phyloP scores from a whole-genome alignment of 2,797 vertebrate genomes.

The Megalops cyprinoides region DNA sequence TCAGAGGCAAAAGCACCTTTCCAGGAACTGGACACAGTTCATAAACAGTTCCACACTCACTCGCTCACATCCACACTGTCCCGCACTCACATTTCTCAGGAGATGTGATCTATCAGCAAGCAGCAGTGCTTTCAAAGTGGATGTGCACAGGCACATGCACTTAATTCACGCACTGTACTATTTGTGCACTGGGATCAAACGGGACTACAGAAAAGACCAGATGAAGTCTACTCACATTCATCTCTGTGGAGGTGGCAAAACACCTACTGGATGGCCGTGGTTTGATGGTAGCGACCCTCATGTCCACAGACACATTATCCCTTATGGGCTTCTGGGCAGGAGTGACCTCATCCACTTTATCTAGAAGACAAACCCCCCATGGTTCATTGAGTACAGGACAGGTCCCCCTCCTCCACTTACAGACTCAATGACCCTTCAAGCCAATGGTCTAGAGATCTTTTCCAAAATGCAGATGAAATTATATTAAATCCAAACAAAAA shows the following conservation, averaged over 20 bases:
- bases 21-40: no score
- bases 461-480: conserved; percentile 66
- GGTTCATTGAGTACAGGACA: no score
- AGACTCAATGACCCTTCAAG: conserved; percentile 53
- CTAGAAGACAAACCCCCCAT: no score
- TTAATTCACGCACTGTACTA: not conserved
- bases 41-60: no score
- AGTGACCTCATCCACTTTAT: conserved; percentile 92
- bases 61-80: no score
- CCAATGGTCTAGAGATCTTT: conserved; percentile 56
- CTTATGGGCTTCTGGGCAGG: conserved; percentile 85
- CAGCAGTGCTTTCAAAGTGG: not conserved
- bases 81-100: no score
- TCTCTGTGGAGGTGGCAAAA: conserved; percentile 81
- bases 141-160: not conserved
- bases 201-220: not conserved
- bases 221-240: conserved; percentile 82
- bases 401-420: conserved; percentile 40
- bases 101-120: not conserved
- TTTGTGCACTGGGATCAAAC: conserved; percentile 26
- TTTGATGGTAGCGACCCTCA: conserved; percentile 94
- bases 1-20: no score
- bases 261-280: conserved; percentile 92
- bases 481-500: conserved; percentile 42
- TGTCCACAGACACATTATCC: conserved; percentile 82